These are phyloP conservation scores for Geophilus truncorum DNA, from an alignment of 2,888 invertebrate genomes.

Conservation along the genomic window DNA sequence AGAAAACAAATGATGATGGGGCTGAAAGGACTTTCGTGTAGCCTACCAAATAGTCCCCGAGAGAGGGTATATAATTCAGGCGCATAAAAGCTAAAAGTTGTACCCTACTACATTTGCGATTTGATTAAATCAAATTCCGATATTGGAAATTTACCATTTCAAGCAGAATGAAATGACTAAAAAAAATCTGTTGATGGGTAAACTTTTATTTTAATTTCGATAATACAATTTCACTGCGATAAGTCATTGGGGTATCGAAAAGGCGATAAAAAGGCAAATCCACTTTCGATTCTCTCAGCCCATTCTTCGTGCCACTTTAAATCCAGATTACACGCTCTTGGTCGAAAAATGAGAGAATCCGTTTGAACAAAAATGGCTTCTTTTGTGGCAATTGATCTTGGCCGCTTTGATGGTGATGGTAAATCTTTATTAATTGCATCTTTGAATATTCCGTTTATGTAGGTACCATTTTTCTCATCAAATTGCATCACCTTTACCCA, in stretches of 20 bases:
- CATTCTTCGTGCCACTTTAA: neutral
- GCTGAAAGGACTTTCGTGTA: neutral
- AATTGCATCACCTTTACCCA: neutral
- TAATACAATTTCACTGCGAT: neutral
- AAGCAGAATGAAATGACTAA: neutral
- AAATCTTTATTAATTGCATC: neutral
- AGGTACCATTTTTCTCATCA: neutral
- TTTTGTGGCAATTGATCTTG: neutral
- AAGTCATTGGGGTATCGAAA: neutral
- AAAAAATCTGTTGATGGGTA: neutral
- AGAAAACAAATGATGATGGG: neutral
- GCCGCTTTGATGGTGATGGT: neutral
- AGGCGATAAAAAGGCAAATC: neutral
- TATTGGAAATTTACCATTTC: neutral
- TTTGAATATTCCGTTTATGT: neutral
- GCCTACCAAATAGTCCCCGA: neutral
- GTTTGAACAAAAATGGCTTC: slow-evolving; percentile 8
- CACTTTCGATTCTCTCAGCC: neutral
- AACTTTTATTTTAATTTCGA: neutral
- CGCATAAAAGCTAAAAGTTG: neutral
- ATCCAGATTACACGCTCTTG: neutral
- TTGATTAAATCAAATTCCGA: neutral
- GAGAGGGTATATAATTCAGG: neutral
- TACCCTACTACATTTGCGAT: neutral
- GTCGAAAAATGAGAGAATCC: neutral